phyloP scores from a whole-genome alignment of 2,888 invertebrate genomes.

The Exocentrus adspersus region DNA sequence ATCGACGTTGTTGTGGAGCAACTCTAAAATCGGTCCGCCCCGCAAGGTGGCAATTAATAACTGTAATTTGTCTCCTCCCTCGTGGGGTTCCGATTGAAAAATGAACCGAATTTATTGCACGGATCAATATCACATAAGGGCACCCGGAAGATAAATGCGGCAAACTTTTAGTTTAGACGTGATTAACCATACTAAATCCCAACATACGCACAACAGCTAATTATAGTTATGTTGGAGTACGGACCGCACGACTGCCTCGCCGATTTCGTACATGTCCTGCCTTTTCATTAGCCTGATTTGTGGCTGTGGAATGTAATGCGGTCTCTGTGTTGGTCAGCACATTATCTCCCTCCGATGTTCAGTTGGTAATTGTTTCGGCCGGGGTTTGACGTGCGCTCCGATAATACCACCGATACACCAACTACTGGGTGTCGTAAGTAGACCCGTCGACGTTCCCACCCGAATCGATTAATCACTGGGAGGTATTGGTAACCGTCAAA shows the following conservation, averaged over 20 bases:
- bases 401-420: background rate
- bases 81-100: no score
- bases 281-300: slow-evolving; percentile 42
- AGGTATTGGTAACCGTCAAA: background rate
- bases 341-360: slow-evolving; percentile 33
- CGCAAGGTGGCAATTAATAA: no score
- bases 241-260: background rate
- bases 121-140: no score
- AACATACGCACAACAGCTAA: slow-evolving; percentile 6
- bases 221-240: background rate
- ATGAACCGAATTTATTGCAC: no score
- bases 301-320: slow-evolving; percentile 35
- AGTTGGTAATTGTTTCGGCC: slow-evolving; percentile 19
- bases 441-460: background rate
- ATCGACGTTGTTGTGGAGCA: no score
- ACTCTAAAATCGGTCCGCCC: no score
- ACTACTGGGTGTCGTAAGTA: background rate
- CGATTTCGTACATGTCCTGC: slow-evolving; percentile 5
- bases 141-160: no score
- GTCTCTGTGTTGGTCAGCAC: slow-evolving; percentile 39
- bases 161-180: no score
- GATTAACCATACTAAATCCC: background rate
- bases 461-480: background rate
- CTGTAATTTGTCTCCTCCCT: no score
- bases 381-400: background rate